Conservation (phyloP, 1,140 invertebrate species). For the Drosophila busckii region DNA sequence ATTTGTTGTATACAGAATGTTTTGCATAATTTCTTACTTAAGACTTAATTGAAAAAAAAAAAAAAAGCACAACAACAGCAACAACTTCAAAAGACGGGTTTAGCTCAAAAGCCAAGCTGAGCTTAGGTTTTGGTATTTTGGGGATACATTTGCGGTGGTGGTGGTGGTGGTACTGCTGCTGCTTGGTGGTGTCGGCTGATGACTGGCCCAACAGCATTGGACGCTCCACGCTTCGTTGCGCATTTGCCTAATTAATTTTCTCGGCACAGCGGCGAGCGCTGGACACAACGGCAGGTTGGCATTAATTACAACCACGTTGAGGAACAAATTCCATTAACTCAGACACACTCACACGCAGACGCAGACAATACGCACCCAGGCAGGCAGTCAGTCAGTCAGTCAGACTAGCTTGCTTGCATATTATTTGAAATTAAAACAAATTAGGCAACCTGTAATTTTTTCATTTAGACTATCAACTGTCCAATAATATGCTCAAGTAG, state of each 20-base stretch:
- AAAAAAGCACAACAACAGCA: slow-evolving; percentile 17
- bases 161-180: no score
- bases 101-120: slow-evolving; percentile 43
- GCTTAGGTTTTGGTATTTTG: slow-evolving; percentile 8
- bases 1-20: slow-evolving; percentile 42
- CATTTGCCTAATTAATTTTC: slow-evolving; percentile 78
- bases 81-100: slow-evolving; percentile 14
- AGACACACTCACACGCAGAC: slow-evolving; percentile 8
- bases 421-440: slow-evolving; percentile 77
- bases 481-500: slow-evolving; percentile 77
- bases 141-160: background rate
- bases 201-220: slow-evolving; percentile 28
- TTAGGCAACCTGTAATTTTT: slow-evolving; percentile 76
- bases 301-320: slow-evolving; percentile 74
- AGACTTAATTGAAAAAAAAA: slow-evolving; percentile 73
- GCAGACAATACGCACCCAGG: slow-evolving; percentile 24
- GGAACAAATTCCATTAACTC: slow-evolving; percentile 72
- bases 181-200: slow-evolving; percentile 26
- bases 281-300: slow-evolving; percentile 20
- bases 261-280: slow-evolving; percentile 51
- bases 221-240: slow-evolving; percentile 66
- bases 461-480: slow-evolving; percentile 72
- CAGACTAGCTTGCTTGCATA: slow-evolving; percentile 50
- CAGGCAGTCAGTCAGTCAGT: no score
- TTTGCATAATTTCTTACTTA: slow-evolving; percentile 79